Percentiles rank a stretch among this genome's conserved stretches.
phyloP scores from a whole-genome alignment of 2,113 vertebrate genomes.

The Trinectes maculatus region DNA sequence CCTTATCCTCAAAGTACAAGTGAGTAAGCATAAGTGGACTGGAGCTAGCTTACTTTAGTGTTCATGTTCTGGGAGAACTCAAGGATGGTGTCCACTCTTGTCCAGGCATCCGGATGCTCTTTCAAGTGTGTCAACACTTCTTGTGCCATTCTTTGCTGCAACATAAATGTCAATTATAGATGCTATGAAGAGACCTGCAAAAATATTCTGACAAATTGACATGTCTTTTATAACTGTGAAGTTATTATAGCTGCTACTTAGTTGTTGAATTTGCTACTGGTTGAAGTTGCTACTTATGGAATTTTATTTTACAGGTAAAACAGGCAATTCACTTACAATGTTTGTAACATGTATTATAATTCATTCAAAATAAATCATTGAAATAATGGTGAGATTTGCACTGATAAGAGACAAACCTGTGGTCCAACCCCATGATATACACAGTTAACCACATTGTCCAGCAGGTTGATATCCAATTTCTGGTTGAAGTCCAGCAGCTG shows the following conservation, averaged over 20 bases:
- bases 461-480: conserved; percentile 99
- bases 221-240: no score
- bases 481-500: conserved; percentile 99
- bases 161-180: conserved; percentile 21
- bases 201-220: not conserved
- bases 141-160: conserved; percentile 99
- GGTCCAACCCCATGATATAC: conserved; percentile 98
- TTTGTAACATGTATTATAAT: no score
- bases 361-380: no score
- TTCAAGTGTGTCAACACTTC: conserved; percentile 99
- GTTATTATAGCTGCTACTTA: no score
- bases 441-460: conserved; percentile 99
- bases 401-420: conserved; percentile 86
- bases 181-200: not conserved
- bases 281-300: no score
- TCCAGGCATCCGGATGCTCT: conserved; percentile 99
- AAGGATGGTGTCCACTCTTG: conserved; percentile 98
- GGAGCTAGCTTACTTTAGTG: conserved; percentile 94
- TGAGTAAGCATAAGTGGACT: conserved; percentile 68
- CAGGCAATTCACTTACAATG: not conserved
- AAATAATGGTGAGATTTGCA: no score
- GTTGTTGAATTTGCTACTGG: no score
- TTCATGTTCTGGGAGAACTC: conserved; percentile 99
- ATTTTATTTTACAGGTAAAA: not conserved
- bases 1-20: conserved; percentile 90